Percentiles rank a stretch among this genome's conserved stretches.
These are phyloP conservation scores for Trogon melanurus DNA, from an alignment of 2,113 vertebrate genomes.

Conservation along the genomic window DNA sequence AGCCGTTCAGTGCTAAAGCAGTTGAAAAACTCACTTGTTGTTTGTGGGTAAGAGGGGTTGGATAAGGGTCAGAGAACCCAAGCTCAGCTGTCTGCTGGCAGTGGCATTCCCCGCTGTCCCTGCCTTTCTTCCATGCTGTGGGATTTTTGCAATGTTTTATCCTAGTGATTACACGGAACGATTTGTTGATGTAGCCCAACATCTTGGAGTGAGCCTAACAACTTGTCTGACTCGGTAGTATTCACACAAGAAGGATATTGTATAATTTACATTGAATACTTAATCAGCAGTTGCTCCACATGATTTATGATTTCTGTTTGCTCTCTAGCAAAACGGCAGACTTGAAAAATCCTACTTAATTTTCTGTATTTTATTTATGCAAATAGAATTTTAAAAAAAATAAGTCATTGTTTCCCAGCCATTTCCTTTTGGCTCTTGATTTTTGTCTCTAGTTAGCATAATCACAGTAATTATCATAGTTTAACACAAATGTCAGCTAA, in stretches of 20 bases:
- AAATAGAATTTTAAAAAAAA: not conserved
- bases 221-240: not conserved
- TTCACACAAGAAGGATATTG: not conserved
- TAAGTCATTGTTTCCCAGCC: not conserved
- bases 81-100: not conserved
- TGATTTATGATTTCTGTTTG: not conserved
- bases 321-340: not conserved
- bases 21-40: not conserved
- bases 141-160: not conserved
- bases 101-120: not conserved
- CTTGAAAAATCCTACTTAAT: not conserved
- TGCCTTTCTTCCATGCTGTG: not conserved
- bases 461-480: not conserved
- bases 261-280: not conserved
- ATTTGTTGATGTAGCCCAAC: not conserved
- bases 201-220: not conserved
- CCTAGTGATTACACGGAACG: not conserved
- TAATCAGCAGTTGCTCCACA: not conserved
- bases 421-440: not conserved
- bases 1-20: not conserved
- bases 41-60: accelerated
- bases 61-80: not conserved
- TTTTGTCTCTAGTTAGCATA: not conserved
- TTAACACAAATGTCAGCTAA: not conserved
- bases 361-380: not conserved